Percentiles rank a stretch among this genome's conserved stretches.
Conservation (phyloP, 2,888 invertebrate genomes). For the Unio pictorum region DNA sequence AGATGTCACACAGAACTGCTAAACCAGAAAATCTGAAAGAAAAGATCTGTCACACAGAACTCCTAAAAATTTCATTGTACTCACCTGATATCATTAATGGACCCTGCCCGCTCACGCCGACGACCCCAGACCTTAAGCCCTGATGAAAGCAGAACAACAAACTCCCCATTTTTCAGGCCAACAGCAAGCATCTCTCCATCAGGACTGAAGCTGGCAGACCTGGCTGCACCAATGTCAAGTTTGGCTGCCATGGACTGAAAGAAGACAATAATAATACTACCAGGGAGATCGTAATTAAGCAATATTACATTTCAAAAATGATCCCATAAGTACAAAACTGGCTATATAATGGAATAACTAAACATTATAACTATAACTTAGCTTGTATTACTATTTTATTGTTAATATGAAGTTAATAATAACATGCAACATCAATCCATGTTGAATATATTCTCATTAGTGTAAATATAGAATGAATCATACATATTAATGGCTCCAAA, state of each 20-base stretch:
- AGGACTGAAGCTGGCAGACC: constrained; percentile 63
- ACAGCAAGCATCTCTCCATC: constrained; percentile 70
- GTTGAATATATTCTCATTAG: no score
- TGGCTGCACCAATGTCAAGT: constrained; percentile 61
- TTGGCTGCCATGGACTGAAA: constrained; percentile 62
- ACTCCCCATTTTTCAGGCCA: constrained; percentile 70
- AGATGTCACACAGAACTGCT: not conserved
- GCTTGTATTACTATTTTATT: no score
- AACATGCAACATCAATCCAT: no score
- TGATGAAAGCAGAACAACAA: constrained; percentile 59
- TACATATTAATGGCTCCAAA: no score
- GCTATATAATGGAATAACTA: not conserved
- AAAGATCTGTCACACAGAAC: not conserved
- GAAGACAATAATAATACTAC: constrained; percentile 3
- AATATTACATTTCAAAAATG: not conserved
- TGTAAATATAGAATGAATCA: no score
- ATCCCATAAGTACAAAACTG: not conserved
- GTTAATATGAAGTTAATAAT: no score
- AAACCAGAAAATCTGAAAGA: not conserved
- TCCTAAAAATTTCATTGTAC: not conserved
- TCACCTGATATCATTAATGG: constrained; percentile 67
- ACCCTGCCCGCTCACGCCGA: constrained; percentile 65
- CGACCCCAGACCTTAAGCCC: constrained; percentile 65
- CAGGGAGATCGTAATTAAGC: not conserved
- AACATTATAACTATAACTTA: not conserved